Evolutionary conservation across 1,140 invertebrate genomes (phyloP).

Genomic region (Pseudomyrmex concolor): DNA sequence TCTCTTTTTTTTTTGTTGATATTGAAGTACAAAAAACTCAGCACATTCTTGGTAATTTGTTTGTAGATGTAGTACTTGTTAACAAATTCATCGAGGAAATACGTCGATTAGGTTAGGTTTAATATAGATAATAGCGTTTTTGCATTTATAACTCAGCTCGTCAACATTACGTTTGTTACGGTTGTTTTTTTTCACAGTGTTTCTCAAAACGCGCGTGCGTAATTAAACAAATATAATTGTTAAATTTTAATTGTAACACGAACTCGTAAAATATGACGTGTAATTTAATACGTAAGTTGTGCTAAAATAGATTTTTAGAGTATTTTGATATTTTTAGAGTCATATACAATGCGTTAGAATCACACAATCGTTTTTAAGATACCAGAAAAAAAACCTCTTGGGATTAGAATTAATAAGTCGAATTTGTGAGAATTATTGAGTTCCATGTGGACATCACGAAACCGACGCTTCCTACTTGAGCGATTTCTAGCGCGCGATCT

Average conservation of each 20-base stretch:
- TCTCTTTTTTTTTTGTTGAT: background rate
- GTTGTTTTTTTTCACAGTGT: conserved; percentile 4
- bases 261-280: too few relatives aligned
- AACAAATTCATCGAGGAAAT: conserved; percentile 41
- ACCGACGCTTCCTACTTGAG: background rate
- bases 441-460: background rate
- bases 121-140: conserved; percentile 58
- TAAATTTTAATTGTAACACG: background rate
- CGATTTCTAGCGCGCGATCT: background rate
- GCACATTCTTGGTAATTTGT: conserved; percentile 1
- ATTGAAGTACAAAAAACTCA: background rate
- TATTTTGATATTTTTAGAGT: too few relatives aligned
- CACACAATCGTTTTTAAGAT: background rate
- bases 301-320: background rate
- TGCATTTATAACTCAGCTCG: conserved; percentile 2
- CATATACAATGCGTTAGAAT: too few relatives aligned
- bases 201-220: background rate
- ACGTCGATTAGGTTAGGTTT: conserved; percentile 56
- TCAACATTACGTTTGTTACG: conserved; percentile 38
- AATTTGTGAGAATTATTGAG: conserved; percentile 31
- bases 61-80: background rate
- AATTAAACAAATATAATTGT: background rate
- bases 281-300: background rate
- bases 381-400: background rate
- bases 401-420: background rate